Evolutionary conservation across 2,113 vertebrate genomes (phyloP).

Genomic region (Muscicapa adusta): DNA sequence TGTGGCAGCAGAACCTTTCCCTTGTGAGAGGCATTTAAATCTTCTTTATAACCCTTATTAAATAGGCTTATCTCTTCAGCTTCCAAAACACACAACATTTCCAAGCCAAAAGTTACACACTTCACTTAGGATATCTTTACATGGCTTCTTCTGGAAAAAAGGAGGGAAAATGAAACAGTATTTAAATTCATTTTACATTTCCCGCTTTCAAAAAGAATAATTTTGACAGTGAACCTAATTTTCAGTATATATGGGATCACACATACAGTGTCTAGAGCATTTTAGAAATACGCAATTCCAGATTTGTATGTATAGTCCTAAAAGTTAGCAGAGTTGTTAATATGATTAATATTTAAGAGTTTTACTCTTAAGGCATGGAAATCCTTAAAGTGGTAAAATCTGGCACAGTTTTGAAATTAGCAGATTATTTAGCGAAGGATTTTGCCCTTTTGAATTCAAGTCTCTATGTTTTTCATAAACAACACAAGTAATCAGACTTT

Average conservation of each 20-base stretch:
- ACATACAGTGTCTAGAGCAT: neutral
- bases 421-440: neutral
- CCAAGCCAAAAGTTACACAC: neutral
- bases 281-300: neutral
- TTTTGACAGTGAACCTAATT: neutral
- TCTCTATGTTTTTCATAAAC: neutral
- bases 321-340: neutral
- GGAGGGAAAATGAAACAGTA: neutral
- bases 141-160: neutral
- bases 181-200: neutral
- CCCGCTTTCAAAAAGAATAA: neutral
- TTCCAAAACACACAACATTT: neutral
- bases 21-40: neutral
- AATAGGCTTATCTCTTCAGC: neutral
- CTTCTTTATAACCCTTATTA: neutral
- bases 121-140: neutral
- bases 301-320: neutral
- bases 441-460: neutral
- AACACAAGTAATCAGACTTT: neutral
- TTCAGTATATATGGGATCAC: neutral
- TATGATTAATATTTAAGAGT: neutral
- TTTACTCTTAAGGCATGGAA: neutral
- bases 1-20: neutral
- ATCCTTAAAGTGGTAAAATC: neutral
- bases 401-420: neutral